Evolutionary conservation across 2,888 invertebrate genomes (phyloP).

Genomic region (Trichopoda pennipes): DNA sequence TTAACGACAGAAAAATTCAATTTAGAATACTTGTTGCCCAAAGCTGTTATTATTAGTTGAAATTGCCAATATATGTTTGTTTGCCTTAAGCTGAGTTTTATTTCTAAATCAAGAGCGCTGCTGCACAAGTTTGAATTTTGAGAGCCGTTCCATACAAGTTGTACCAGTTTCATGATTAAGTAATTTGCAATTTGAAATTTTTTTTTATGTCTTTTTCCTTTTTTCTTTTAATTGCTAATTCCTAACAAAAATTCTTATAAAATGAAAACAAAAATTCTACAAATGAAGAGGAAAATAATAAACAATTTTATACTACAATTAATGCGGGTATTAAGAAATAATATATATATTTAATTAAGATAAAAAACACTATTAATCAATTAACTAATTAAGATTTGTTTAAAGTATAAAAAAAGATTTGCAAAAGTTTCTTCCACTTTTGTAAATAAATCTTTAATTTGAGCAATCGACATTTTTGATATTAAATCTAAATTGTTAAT

Average conservation of each 20-base stretch:
- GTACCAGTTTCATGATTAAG: slow-evolving; percentile 54
- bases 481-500: too few species aligned
- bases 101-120: background rate
- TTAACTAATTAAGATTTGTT: background rate
- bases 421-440: too few species aligned
- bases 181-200: slow-evolving; percentile 34
- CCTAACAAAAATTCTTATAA: background rate
- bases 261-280: background rate
- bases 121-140: slow-evolving; percentile 4
- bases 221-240: background rate
- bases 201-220: background rate
- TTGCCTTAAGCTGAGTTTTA: slow-evolving; percentile 2
- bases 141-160: slow-evolving; percentile 36
- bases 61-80: slow-evolving; percentile 29
- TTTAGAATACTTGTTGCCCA: slow-evolving; percentile 27
- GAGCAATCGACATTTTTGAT: too few species aligned
- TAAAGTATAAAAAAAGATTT: too few species aligned
- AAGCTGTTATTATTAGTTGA: slow-evolving; percentile 2
- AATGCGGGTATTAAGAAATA: background rate
- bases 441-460: too few species aligned
- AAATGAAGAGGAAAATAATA: background rate
- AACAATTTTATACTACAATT: background rate
- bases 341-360: background rate
- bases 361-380: background rate
- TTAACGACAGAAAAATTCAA: slow-evolving; percentile 9